Conservation (phyloP, 2,888 invertebrate genomes). For the Rhodophaea formosa region DNA sequence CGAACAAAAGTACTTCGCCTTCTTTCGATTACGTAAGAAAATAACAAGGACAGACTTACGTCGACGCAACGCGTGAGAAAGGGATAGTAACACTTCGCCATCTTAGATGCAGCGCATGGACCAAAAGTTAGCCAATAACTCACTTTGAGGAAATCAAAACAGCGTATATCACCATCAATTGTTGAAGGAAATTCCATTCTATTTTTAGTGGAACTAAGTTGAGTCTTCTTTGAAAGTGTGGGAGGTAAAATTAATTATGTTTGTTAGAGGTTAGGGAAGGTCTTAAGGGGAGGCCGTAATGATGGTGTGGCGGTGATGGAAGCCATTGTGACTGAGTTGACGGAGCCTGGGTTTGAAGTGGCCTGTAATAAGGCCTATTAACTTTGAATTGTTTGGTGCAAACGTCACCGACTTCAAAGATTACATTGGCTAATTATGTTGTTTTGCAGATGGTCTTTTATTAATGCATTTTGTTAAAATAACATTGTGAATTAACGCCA, state of each 20-base stretch:
- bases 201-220: conserved; percentile 42
- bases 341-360: conserved; percentile 54
- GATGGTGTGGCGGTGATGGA: conserved; percentile 59
- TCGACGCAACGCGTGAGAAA: conserved; percentile 36
- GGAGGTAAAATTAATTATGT: conserved; percentile 63
- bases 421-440: conserved; percentile 23
- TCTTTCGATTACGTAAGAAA: conserved; percentile 71
- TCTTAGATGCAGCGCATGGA: conserved; percentile 78
- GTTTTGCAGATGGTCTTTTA: background rate
- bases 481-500: background rate
- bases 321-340: conserved; percentile 42
- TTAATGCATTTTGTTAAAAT: background rate
- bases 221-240: conserved; percentile 38
- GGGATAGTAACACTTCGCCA: conserved; percentile 63
- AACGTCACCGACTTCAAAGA: conserved; percentile 36
- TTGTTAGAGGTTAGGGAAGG: conserved; percentile 48
- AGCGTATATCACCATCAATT: conserved; percentile 46
- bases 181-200: conserved; percentile 51
- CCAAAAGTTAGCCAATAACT: conserved; percentile 78
- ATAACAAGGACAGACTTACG: conserved; percentile 51
- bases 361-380: conserved; percentile 53
- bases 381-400: conserved; percentile 39
- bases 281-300: conserved; percentile 65
- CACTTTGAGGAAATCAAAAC: conserved; percentile 45
- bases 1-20: conserved; percentile 58